These are phyloP conservation scores for Felis catus DNA, from an alignment of 2,113 vertebrate genomes.

Conservation along the genomic window F.catus_Fca126_mat1.0 CM031419.1:7167501-7168000, in stretches of 20 bases:
- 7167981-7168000: not conserved
- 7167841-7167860: not conserved
- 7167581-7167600: fast-evolving
- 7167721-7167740: not conserved
- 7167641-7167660: not conserved
- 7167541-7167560: fast-evolving
- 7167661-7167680: not conserved
- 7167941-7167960: not conserved
- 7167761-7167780: not conserved
- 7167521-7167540: not conserved
- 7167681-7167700: not conserved
- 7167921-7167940: not conserved
- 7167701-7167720: not conserved
- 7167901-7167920: not conserved
- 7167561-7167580: not conserved
- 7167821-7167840: not conserved
- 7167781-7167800: not conserved
- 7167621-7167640: not conserved
- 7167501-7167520: not conserved
- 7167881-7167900: fast-evolving
- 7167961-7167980: not conserved
- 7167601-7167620: not conserved
- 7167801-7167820: not conserved
- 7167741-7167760: not conserved
- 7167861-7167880: not conserved